A percentile compares a stretch with the other conserved stretches of the same genome.
phyloP scores from a whole-genome alignment of 2,113 vertebrate species.

The Thermophis baileyi region DNA sequence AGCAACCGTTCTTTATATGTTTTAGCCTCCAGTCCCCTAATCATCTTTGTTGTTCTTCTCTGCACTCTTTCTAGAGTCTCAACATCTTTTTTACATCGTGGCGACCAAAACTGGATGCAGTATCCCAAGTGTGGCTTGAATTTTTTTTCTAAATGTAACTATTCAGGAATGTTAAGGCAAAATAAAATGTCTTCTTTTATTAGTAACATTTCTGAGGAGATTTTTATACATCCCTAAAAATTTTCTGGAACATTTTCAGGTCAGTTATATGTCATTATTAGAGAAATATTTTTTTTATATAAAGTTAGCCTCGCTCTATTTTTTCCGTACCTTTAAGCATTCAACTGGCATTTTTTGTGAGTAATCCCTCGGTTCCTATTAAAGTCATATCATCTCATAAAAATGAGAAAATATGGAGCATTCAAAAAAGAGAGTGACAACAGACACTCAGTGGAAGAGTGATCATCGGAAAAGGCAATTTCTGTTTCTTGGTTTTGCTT shows the following conservation, averaged over 20 bases:
- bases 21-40: too few relatives aligned
- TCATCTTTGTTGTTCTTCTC: too few relatives aligned
- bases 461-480: constrained; percentile 40
- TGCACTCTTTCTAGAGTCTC: too few relatives aligned
- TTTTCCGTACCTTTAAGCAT: constrained; percentile 1
- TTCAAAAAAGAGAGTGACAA: constrained; percentile 28
- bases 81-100: too few relatives aligned
- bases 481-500: constrained; percentile 21
- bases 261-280: not conserved
- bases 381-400: constrained; percentile 35
- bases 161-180: not conserved
- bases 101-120: too few relatives aligned
- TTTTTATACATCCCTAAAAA: not conserved
- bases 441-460: constrained; percentile 16
- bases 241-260: not conserved
- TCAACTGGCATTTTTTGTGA: constrained; percentile 9
- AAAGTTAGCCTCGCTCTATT: not conserved
- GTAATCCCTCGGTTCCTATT: constrained; percentile 20
- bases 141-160: not conserved
- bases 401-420: constrained; percentile 27
- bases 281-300: not conserved
- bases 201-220: not conserved
- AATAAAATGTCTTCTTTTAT: not conserved
- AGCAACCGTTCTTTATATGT: too few relatives aligned
- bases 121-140: not conserved